Conservation (phyloP, 2,797 vertebrate species). For the Xenentodon cancila region DNA sequence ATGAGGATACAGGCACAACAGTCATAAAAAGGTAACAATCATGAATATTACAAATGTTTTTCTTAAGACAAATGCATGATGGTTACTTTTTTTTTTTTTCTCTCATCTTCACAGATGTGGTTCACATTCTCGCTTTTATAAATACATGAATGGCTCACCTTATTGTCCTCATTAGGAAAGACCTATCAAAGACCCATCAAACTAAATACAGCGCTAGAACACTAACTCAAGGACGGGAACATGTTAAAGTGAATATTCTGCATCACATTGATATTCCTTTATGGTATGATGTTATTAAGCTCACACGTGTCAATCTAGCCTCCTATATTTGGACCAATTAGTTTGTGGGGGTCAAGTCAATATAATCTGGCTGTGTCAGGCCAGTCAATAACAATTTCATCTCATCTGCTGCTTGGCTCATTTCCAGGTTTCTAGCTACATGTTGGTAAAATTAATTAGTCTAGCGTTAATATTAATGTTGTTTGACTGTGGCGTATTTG, state of each 20-base stretch:
- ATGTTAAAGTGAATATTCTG: background rate
- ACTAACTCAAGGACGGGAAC: too few relatives aligned
- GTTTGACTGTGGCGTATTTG: background rate
- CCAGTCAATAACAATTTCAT: slow-evolving; percentile 1
- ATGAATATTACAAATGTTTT: too few relatives aligned
- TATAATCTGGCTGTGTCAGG: background rate
- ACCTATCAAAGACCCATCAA: too few relatives aligned
- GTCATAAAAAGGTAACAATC: too few relatives aligned
- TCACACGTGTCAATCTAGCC: background rate
- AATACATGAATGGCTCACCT: too few relatives aligned
- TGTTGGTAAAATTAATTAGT: slow-evolving; percentile 1
- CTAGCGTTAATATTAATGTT: background rate
- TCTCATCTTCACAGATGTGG: too few relatives aligned
- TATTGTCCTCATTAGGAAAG: too few relatives aligned
- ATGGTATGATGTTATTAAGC: background rate
- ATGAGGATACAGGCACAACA: too few relatives aligned
- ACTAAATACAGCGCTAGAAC: too few relatives aligned
- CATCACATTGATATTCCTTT: background rate
- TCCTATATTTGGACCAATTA: background rate
- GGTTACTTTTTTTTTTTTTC: too few relatives aligned
- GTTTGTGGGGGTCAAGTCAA: background rate
- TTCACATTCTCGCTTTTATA: too few relatives aligned
- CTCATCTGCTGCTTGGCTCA: background rate
- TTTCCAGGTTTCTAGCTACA: background rate
- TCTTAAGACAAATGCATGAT: too few relatives aligned